These are phyloP conservation scores for Pachyramphus minor DNA, from an alignment of 2,113 vertebrate genomes.

Conservation along the genomic window DNA sequence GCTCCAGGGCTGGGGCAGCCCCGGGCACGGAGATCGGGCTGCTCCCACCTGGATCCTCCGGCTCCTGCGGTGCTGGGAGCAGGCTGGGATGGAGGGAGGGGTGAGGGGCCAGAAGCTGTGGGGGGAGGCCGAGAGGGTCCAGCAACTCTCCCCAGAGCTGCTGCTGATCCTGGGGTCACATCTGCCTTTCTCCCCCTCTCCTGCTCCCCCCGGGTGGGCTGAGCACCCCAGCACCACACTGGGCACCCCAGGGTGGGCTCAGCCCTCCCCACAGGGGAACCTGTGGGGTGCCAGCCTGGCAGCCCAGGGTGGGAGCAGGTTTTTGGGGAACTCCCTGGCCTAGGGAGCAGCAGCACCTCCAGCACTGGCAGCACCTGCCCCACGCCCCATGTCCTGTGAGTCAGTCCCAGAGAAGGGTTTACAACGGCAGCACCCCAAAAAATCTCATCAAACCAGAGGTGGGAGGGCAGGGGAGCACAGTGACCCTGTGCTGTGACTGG, in stretches of 20 bases:
- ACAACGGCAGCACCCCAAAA: neutral
- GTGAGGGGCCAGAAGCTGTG: neutral
- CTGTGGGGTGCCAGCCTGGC: neutral
- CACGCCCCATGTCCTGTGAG: accelerated
- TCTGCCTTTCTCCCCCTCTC: neutral
- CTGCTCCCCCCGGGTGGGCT: neutral
- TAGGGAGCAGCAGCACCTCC: neutral
- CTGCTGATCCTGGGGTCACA: neutral
- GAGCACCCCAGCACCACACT: neutral
- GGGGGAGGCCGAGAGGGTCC: accelerated
- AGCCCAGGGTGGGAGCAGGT: neutral
- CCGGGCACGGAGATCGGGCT: neutral
- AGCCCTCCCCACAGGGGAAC: neutral
- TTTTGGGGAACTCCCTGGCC: neutral
- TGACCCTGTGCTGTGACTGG: accelerated
- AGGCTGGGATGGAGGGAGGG: neutral
- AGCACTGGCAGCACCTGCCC: neutral
- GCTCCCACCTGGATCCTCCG: neutral
- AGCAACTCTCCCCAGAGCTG: neutral
- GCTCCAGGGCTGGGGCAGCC: accelerated
- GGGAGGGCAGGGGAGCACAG: neutral
- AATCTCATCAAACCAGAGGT: accelerated
- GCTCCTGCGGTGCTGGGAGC: neutral
- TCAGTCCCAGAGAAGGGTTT: neutral
- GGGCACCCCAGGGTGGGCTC: neutral